Conservation (phyloP, 2,113 vertebrate species). For the Ifrita kowaldi region DNA sequence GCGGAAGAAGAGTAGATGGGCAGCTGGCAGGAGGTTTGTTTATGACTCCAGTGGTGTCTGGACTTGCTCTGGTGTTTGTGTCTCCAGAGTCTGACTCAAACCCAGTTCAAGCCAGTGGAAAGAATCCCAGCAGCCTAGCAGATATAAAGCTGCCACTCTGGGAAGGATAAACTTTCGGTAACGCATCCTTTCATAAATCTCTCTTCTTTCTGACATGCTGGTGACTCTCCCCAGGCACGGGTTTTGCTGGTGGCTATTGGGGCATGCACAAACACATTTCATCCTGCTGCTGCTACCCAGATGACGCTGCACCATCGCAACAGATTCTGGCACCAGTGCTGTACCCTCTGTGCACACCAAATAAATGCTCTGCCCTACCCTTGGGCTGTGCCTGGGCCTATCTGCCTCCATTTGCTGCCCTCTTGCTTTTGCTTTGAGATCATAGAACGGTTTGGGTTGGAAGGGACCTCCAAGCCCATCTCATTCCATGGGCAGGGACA, state of each 20-base stretch:
- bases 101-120: conserved; percentile 10
- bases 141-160: conserved; percentile 18
- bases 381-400: background rate
- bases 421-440: background rate
- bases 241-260: background rate
- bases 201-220: background rate
- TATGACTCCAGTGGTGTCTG: conserved; percentile 39
- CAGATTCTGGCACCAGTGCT: background rate
- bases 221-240: background rate
- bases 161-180: background rate
- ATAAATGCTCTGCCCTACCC: background rate
- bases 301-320: background rate
- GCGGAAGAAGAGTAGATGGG: conserved; percentile 2
- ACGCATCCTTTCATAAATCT: background rate
- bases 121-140: background rate
- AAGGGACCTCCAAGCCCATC: background rate
- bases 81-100: conserved; percentile 54
- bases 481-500: background rate
- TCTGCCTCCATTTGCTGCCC: background rate
- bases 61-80: conserved; percentile 35
- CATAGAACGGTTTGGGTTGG: background rate
- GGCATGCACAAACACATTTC: background rate
- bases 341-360: background rate
- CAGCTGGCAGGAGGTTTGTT: conserved; percentile 50
- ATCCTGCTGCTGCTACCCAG: background rate